Base-by-base conservation (phyloP, 1,140 invertebrate genomes). In the Yoshiicerus persimilis region DNA sequence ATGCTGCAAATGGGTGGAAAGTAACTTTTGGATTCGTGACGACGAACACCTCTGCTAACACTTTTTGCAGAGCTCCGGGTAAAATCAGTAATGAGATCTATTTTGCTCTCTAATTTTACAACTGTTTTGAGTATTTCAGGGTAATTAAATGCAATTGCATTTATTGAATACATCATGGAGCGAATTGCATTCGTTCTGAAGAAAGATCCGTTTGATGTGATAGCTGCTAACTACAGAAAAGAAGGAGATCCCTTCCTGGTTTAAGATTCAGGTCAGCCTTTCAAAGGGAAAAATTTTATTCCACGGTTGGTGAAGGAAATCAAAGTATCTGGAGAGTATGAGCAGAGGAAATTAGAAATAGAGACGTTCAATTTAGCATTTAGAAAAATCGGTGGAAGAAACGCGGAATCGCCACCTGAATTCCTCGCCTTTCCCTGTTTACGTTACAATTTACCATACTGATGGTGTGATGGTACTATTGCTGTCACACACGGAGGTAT, bases 321-420 rank as follows among this genome's bases (percentile, higher is more conserved):
- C 16, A 87, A 87, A 64, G 93, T 95, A 91, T 94, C 94, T 47
- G 96, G 95, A 89, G 95, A 96, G 94, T 93, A 93, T 32, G 89
- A 93, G 2, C 89, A 94, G 0, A 96, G 96, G 92, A 93, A n/a
- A 96, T 96, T 0, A 93, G 91, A 87, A 91, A 92, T 8, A 92
- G 92, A 4, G 96, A 96, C 88, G 10, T 87, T 62, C 66, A 56
- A 47, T 34, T n/a, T 8, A n/a, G 4, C n/a, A 3, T 20, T 25
- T 25, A 92, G 92, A 90, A 92, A n/a, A 96, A 97, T 93, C 93
- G 95, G 38, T 97, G 96, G 96, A 95, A 94, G 89, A 97, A 97
- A 91, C 93, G 94, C 47, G 96, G 96, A 9, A 93, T 97, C 11
- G 94, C 95, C 32, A 30, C 96, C 95, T 9, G 93, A 94, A 87